Base-by-base conservation (phyloP, 2,113 vertebrate genomes). In the Dendrocopos noguchii region DNA sequence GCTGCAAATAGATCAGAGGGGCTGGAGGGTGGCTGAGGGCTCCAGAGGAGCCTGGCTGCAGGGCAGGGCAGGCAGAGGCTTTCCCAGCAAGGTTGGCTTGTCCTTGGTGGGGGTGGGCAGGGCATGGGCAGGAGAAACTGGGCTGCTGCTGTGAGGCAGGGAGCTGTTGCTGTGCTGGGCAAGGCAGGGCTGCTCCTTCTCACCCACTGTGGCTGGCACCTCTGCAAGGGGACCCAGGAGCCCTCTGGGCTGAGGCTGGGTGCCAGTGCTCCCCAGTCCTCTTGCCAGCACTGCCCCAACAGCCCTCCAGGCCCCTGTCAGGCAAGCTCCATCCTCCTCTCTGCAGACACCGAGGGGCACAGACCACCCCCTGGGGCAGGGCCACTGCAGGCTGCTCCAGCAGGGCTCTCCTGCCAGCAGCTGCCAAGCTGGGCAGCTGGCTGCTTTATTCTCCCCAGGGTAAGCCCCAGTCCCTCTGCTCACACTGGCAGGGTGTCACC, bases 351-450 rank as follows among this genome's bases (percentile, higher is more conserved):
- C 2, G 2, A 7, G 1, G 65, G 87, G 44, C 84, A 65, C 65
- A 57, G 56, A 24, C 44, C 6, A 1, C 39, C 31, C 71, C 53
- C 0, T 55, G 6, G 1, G 53, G 10, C 46, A 1, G 53, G 56
- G 24, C 44, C 6, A 1, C 44, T 28, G 66, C 47, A 1, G 60
- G 61, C 18, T 2, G 2, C 52, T 77, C 33, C 72, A 8, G 28
- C 64, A 3, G 4, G 13, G 42, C 33, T 4, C 0, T 34, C 28
- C 71, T 33, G 39, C 61, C 2, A 9, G 34, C 56, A 74, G 39
- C 29, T 80, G 16, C 66, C 10, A 1, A 24, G 5, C 15, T 21
- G 31, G 50, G 82, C 7, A 72, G 39, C 4, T 1, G 2, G 21
- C 7, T 87, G 29, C 2, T 59, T 88, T 60, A 12, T 44, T 31